These are phyloP conservation scores for Sorex maritimensis DNA, from an alignment of 2,797 vertebrate genomes.

Conservation along the genomic window DNA sequence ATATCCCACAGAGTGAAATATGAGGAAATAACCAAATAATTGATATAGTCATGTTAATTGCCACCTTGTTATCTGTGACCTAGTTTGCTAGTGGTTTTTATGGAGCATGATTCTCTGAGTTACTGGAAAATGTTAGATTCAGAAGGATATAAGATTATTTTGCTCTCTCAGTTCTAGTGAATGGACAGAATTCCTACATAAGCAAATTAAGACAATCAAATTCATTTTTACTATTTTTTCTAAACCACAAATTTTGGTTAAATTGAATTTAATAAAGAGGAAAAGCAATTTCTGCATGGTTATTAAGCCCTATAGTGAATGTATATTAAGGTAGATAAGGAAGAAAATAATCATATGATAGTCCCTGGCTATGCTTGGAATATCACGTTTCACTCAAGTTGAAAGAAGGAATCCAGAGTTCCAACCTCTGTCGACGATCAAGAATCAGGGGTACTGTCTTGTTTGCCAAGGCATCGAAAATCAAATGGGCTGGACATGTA, in stretches of 20 bases:
- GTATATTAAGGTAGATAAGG: slow-evolving; percentile 50
- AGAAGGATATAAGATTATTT: slow-evolving; percentile 60
- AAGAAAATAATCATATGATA: slow-evolving; percentile 28
- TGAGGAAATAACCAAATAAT: slow-evolving; percentile 84
- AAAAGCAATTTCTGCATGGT: slow-evolving; percentile 55
- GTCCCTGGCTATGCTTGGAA: background rate
- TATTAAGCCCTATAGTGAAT: slow-evolving; percentile 44
- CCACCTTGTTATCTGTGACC: slow-evolving; percentile 84
- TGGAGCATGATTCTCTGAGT: slow-evolving; percentile 69
- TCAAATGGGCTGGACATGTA: too few relatives aligned
- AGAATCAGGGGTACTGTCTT: too few relatives aligned
- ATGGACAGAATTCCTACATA: slow-evolving; percentile 68
- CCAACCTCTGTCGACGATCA: too few relatives aligned
- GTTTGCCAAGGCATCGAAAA: too few relatives aligned
- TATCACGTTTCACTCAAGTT: too few relatives aligned
- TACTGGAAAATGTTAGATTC: slow-evolving; percentile 63
- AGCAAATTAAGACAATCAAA: slow-evolving; percentile 73
- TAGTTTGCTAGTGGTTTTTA: slow-evolving; percentile 78
- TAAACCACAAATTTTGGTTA: slow-evolving; percentile 68
- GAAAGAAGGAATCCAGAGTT: too few relatives aligned
- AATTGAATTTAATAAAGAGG: slow-evolving; percentile 76
- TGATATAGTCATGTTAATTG: slow-evolving; percentile 81
- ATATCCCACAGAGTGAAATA: slow-evolving; percentile 83
- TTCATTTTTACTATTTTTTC: slow-evolving; percentile 64
- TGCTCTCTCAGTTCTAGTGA: slow-evolving; percentile 64